These are phyloP conservation scores for Lasiurus cinereus DNA, from an alignment of 2,113 vertebrate species.

Conservation along the genomic window DNA sequence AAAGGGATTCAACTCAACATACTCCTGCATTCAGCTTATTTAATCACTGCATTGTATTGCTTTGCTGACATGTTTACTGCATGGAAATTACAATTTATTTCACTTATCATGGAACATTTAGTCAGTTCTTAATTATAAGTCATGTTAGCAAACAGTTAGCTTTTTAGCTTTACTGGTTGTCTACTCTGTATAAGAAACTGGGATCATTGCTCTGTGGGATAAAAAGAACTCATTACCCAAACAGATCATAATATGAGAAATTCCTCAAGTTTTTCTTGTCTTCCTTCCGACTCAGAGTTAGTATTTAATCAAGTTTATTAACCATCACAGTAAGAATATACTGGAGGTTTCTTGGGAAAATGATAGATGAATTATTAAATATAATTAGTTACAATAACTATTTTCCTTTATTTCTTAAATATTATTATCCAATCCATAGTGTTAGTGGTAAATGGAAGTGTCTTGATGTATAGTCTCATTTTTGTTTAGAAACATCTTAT, in stretches of 20 bases:
- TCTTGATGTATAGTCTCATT: slow-evolving; percentile 78
- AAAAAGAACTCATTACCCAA: background rate
- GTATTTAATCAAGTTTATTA: slow-evolving; percentile 5
- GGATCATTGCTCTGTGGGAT: background rate
- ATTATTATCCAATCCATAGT: background rate
- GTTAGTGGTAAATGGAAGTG: slow-evolving; percentile 62
- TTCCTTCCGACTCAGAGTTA: background rate
- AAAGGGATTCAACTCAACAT: background rate
- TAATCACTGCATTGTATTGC: background rate
- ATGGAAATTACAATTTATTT: background rate
- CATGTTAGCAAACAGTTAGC: background rate
- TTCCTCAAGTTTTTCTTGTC: slow-evolving; percentile 5
- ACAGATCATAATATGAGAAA: background rate
- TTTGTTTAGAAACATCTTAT: slow-evolving; percentile 85
- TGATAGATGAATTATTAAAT: background rate
- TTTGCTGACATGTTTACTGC: background rate
- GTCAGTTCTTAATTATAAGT: background rate
- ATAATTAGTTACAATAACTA: background rate
- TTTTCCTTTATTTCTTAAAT: slow-evolving; percentile 23
- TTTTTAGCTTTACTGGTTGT: background rate
- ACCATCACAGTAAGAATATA: background rate
- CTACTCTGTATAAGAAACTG: background rate
- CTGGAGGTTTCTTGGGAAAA: background rate
- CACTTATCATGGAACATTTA: background rate
- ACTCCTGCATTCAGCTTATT: background rate